Evolutionary conservation across 2,888 invertebrate species (phyloP).

Genomic region (Heliconius charithonia): DNA sequence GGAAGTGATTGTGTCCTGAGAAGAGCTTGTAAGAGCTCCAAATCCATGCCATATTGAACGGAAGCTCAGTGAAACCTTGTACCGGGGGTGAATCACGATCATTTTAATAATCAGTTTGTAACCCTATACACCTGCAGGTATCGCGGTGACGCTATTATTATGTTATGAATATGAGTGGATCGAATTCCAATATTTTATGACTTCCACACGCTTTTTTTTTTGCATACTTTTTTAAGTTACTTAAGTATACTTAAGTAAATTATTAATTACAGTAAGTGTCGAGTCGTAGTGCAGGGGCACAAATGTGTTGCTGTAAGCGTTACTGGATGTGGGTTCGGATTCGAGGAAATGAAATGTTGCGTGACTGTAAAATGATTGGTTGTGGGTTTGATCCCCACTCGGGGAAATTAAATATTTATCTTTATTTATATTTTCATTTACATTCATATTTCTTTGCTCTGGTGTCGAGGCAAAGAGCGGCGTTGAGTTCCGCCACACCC

Average conservation of each 20-base stretch:
- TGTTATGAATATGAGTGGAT: slow-evolving; percentile 44
- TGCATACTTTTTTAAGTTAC: slow-evolving; percentile 15
- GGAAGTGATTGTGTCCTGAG: slow-evolving; percentile 62
- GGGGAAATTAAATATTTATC: no score
- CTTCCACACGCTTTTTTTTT: slow-evolving; percentile 12
- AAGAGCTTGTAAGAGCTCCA: slow-evolving; percentile 73
- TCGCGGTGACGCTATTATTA: slow-evolving; percentile 46
- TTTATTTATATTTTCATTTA: no score
- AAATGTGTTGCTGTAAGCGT: no score
- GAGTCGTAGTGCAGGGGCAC: no score
- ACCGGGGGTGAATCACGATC: slow-evolving; percentile 66
- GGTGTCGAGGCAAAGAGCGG: no score
- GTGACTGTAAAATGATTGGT: no score
- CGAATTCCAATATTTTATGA: slow-evolving; percentile 38
- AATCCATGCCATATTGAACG: slow-evolving; percentile 69
- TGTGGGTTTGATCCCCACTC: no score
- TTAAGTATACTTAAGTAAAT: not conserved
- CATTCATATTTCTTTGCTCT: no score
- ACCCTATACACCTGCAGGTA: slow-evolving; percentile 41
- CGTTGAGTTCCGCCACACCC: no score
- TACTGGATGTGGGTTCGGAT: no score
- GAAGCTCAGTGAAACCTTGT: slow-evolving; percentile 62
- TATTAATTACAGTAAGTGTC: not conserved
- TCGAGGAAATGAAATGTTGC: no score
- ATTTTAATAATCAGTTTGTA: slow-evolving; percentile 55